Conservation (phyloP, 2,888 invertebrate species). For the Pantelozetes paolii region DNA sequence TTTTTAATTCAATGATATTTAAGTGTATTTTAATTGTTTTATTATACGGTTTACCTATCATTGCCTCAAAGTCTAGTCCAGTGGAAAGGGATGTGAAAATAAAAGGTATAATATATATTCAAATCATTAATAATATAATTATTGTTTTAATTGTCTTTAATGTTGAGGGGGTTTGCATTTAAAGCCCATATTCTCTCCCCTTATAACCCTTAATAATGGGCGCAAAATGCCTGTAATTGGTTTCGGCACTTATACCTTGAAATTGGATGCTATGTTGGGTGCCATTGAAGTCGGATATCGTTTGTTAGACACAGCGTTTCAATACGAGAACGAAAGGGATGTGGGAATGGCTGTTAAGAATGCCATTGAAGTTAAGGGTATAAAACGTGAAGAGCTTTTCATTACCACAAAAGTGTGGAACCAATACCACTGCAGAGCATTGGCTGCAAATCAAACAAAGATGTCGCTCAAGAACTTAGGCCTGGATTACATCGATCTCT, state of each 20-base stretch:
- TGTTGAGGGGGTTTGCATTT: no score
- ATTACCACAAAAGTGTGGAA: conserved; percentile 34
- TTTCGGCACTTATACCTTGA: conserved; percentile 17
- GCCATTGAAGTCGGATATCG: background rate
- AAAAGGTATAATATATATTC: no score
- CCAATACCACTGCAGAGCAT: conserved; percentile 3
- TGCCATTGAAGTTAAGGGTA: background rate
- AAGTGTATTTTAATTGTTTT: no score
- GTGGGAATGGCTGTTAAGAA: background rate
- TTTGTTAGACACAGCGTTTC: background rate
- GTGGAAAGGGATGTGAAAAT: no score
- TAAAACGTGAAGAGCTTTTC: conserved; percentile 16
- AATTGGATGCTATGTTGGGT: background rate
- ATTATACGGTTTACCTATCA: no score
- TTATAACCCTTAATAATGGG: conserved; percentile 10
- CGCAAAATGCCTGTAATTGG: conserved; percentile 13
- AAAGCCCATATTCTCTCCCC: background rate
- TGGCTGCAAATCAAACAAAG: background rate
- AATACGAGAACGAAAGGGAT: background rate
- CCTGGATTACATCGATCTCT: conserved; percentile 13
- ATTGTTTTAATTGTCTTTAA: no score
- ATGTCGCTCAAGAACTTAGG: conserved; percentile 17
- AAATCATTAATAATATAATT: no score
- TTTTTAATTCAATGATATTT: no score
- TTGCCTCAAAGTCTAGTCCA: no score